Evolutionary conservation across 2,888 invertebrate species (phyloP).

Genomic region (Darwinula stevensoni): DNA sequence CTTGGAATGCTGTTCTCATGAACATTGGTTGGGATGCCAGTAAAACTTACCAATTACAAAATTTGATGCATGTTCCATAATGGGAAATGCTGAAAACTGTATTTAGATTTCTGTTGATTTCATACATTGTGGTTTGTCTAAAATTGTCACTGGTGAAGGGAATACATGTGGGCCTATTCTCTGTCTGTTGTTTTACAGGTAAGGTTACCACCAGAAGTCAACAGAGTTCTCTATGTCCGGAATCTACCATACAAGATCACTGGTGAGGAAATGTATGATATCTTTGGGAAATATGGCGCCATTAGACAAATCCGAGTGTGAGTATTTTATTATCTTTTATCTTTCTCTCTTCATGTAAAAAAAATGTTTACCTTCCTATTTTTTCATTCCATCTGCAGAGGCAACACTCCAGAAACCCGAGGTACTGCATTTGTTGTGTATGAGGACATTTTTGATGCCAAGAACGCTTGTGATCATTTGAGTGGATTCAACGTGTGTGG

Average conservation of each 20-base stretch:
- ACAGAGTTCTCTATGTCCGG: constrained; percentile 77
- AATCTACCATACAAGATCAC: constrained; percentile 98
- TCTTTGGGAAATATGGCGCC: constrained; percentile 98
- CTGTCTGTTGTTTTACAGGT: constrained; percentile 29
- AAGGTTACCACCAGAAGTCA: constrained; percentile 91
- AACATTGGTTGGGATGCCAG: too few relatives aligned
- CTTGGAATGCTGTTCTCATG: too few relatives aligned
- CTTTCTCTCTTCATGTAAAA: not conserved
- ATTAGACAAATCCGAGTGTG: constrained; percentile 93
- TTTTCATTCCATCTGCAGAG: constrained; percentile 29
- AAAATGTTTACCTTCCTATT: constrained; percentile 5
- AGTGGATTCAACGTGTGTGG: constrained; percentile 98
- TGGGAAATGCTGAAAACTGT: too few relatives aligned
- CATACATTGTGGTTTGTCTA: too few relatives aligned
- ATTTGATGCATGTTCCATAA: too few relatives aligned
- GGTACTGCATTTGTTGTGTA: constrained; percentile 99
- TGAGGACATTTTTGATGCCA: constrained; percentile 99
- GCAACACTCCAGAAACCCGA: constrained; percentile 87
- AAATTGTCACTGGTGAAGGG: too few relatives aligned
- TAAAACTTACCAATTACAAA: too few relatives aligned
- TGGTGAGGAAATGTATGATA: constrained; percentile 99
- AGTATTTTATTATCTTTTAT: constrained; percentile 19
- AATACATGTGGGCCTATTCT: too few relatives aligned
- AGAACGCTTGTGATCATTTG: constrained; percentile 96
- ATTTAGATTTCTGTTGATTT: too few relatives aligned